Evolutionary conservation across 2,797 vertebrate species (phyloP), one percentile per base, ranked within the genome.

Genomic region (Cossypha heuglini): DNA sequence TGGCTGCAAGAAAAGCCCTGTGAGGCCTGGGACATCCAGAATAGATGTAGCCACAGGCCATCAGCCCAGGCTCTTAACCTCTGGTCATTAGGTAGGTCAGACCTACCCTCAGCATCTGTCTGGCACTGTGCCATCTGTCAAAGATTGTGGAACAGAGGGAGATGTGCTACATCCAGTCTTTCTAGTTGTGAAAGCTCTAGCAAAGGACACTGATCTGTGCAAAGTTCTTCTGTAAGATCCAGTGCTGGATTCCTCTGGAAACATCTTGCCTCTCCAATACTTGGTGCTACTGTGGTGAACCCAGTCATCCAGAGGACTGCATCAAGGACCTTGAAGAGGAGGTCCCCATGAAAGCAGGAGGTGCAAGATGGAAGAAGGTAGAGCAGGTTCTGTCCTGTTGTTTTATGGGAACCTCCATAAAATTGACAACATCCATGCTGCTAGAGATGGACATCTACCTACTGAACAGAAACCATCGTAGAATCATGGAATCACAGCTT

Each of bases 311-410:
- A 51, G 45, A 59, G n/a, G 75, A 59, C 21, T 51, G 38, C 37
- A 66, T 28, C 15, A 28, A 59, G 58, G 28, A 59, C n/a, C n/a
- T 43, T 6, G 12, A 58, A 84, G 17, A 49, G 26, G 22, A 58
- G 5, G 26, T 31, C 43, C 43, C 14, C 52, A 51, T 24, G 45
- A 67, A 85, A 51, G 16, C 22, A 75, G 54, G 8, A 67, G 45
- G n/a, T n/a, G 13, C 28, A 51, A 21, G 19, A 75, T 52, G n/a
- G 69, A 85, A 51, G 13, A 58, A 3, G 5, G n/a, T 0, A 0
- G 38, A 33, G 15, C 8, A 59, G 19, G 19, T 45, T 75, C 28
- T n/a, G 16, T 51, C 28, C 43, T 49, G 11, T 16, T 75, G 28
- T 59, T 75, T 51, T 67, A 66, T n/a, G 15, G 28, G n/a, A 48